Percentiles rank a stretch among this genome's conserved stretches.
Evolutionary conservation across 2,113 vertebrate genomes (phyloP).

Genomic region (Pelusios castaneus): DNA sequence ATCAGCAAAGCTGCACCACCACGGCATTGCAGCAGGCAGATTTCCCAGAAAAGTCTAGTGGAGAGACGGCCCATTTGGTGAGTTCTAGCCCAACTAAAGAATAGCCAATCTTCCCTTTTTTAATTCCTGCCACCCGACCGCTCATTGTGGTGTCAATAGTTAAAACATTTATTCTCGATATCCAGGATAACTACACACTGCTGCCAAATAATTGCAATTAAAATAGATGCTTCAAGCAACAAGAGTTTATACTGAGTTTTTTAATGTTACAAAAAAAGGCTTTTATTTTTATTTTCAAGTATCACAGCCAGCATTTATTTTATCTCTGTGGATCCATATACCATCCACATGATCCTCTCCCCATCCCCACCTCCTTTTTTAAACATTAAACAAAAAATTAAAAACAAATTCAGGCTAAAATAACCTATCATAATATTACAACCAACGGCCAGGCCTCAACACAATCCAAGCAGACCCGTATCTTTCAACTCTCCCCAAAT

Average conservation of each 20-base stretch:
- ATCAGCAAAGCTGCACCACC: not conserved
- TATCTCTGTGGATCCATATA: not conserved
- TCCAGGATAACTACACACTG: not conserved
- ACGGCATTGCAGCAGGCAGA: not conserved
- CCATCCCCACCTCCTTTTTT: not conserved
- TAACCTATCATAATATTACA: not conserved
- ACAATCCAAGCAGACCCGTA: not conserved
- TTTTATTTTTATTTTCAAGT: not conserved
- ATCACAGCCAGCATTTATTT: not conserved
- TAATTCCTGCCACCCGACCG: not conserved
- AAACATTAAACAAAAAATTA: not conserved
- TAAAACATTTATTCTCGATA: not conserved
- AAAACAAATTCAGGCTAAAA: not conserved
- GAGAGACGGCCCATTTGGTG: not conserved
- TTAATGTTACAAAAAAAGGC: not conserved
- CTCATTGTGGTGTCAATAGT: not conserved
- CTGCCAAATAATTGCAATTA: not conserved
- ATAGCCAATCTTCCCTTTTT: not conserved
- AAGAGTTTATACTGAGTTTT: not conserved
- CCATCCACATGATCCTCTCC: not conserved
- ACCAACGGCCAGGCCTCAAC: not conserved
- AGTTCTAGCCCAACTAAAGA: not conserved
- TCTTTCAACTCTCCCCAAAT: not conserved
- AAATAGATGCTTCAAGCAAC: not conserved
- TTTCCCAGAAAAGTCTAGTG: not conserved